These are phyloP conservation scores for Brassicogethes aeneus DNA, from an alignment of 2,888 invertebrate genomes.

Conservation along the genomic window DNA sequence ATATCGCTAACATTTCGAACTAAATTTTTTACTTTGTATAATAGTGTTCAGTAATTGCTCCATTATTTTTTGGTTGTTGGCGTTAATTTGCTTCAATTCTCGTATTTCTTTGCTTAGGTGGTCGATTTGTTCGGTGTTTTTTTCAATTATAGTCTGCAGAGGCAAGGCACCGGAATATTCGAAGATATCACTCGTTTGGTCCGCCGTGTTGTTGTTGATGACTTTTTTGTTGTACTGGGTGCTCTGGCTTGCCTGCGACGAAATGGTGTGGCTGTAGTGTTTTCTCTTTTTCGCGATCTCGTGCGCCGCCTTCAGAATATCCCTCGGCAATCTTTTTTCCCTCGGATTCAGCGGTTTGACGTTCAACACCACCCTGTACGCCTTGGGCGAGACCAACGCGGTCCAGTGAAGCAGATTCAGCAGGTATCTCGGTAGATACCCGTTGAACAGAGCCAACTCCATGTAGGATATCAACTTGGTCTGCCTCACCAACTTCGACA, in stretches of 20 bases:
- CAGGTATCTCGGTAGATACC: conserved; percentile 66
- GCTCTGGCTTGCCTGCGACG: conserved; percentile 54
- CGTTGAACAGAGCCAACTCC: conserved; percentile 72
- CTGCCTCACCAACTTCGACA: conserved; percentile 74
- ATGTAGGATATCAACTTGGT: conserved; percentile 82
- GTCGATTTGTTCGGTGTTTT: conserved; percentile 58
- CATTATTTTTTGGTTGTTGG: conserved; percentile 26
- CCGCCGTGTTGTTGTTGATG: conserved; percentile 53
- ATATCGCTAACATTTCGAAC: conserved; percentile 2
- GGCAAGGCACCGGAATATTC: conserved; percentile 44
- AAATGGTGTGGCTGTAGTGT: conserved; percentile 58
- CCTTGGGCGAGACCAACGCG: conserved; percentile 71
- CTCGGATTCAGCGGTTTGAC: conserved; percentile 78
- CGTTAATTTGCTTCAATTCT: conserved; percentile 44
- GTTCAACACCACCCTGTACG: conserved; percentile 71
- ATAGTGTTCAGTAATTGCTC: conserved; percentile 33
- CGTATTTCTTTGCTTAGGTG: conserved; percentile 58
- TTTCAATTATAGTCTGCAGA: conserved; percentile 56
- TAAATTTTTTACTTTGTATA: conserved; percentile 19
- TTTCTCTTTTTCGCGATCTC: conserved; percentile 72
- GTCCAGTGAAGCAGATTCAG: conserved; percentile 68
- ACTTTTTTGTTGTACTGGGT: conserved; percentile 56
- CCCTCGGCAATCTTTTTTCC: conserved; percentile 69
- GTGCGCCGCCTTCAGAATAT: conserved; percentile 71
- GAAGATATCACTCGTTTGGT: conserved; percentile 33